Conservation (phyloP, 92 coral and sea anemone species). For the Porites lobata region DNA sequence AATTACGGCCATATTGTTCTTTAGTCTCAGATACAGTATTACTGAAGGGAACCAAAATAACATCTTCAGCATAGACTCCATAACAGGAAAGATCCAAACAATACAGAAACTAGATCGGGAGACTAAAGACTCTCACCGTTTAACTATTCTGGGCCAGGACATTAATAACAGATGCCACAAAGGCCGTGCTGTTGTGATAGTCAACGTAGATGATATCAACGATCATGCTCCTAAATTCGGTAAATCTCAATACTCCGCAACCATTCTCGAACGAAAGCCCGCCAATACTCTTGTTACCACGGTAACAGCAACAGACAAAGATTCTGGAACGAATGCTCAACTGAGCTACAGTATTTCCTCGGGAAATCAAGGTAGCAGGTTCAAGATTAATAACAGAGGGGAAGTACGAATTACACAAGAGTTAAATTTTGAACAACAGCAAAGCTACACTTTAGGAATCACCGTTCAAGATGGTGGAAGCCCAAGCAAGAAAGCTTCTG, state of each 20-base stretch:
- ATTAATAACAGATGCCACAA: slow-evolving; percentile 74
- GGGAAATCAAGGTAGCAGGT: slow-evolving; percentile 53
- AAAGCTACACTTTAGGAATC: slow-evolving; percentile 66
- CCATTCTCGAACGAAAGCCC: slow-evolving; percentile 65
- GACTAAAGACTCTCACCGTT: slow-evolving; percentile 52
- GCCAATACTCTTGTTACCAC: slow-evolving; percentile 49
- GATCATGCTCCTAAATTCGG: slow-evolving; percentile 71
- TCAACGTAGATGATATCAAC: slow-evolving; percentile 71
- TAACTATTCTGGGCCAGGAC: slow-evolving; percentile 77
- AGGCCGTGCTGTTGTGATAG: slow-evolving; percentile 83
- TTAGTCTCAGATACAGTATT: slow-evolving; percentile 77
- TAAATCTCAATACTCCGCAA: slow-evolving; percentile 38
- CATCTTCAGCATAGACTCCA: slow-evolving; percentile 57
- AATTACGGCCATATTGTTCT: not conserved
- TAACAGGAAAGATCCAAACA: slow-evolving; percentile 67
- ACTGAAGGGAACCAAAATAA: slow-evolving; percentile 69
- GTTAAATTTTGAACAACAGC: slow-evolving; percentile 74
- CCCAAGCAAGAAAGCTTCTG: slow-evolving; percentile 42
- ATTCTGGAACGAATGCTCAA: slow-evolving; percentile 56
- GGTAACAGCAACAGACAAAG: slow-evolving; percentile 83
- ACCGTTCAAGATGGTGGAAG: slow-evolving; percentile 77
- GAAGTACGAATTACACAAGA: slow-evolving; percentile 55
- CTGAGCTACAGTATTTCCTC: slow-evolving; percentile 55
- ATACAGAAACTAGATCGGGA: slow-evolving; percentile 75
- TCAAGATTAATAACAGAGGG: slow-evolving; percentile 66